phyloP scores from a whole-genome alignment of 1,140 invertebrate species.

The Cecropterus lyciades region DNA sequence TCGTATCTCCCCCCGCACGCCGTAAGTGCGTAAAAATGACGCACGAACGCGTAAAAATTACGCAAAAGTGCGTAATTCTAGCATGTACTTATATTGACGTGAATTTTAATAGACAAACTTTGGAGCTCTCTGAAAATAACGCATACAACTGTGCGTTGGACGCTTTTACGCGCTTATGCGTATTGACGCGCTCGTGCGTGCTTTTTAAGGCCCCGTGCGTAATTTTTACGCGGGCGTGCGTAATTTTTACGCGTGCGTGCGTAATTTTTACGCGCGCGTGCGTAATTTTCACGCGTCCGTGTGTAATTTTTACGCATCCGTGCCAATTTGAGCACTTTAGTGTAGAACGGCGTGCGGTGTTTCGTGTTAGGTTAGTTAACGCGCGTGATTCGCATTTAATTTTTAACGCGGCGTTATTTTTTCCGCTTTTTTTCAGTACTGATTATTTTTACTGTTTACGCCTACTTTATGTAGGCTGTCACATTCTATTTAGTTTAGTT shows the following conservation, averaged over 20 bases:
- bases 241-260: too few relatives aligned
- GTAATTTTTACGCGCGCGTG: slow-evolving; percentile 1
- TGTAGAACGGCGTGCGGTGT: slow-evolving; percentile 49
- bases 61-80: slow-evolving; percentile 5
- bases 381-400: slow-evolving; percentile 62
- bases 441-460: slow-evolving; percentile 59
- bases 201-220: slow-evolving; percentile 9
- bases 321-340: slow-evolving; percentile 18
- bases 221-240: too few relatives aligned
- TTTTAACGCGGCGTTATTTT: slow-evolving; percentile 53
- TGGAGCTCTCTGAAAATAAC: neutral
- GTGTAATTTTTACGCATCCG: slow-evolving; percentile 35
- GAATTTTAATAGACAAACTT: neutral
- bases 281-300: slow-evolving; percentile 12
- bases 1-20: slow-evolving; percentile 46
- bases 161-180: slow-evolving; percentile 4
- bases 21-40: slow-evolving; percentile 38
- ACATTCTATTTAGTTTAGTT: slow-evolving; percentile 54
- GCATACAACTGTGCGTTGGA: neutral
- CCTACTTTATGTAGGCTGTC: slow-evolving; percentile 45
- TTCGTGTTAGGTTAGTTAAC: slow-evolving; percentile 54
- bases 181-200: slow-evolving; percentile 9
- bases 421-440: slow-evolving; percentile 72
- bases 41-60: slow-evolving; percentile 20
- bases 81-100: neutral